Evolutionary conservation across 2,113 vertebrate species (phyloP), one percentile per base, ranked within the genome.

Genomic region (Antigone vipio): DNA sequence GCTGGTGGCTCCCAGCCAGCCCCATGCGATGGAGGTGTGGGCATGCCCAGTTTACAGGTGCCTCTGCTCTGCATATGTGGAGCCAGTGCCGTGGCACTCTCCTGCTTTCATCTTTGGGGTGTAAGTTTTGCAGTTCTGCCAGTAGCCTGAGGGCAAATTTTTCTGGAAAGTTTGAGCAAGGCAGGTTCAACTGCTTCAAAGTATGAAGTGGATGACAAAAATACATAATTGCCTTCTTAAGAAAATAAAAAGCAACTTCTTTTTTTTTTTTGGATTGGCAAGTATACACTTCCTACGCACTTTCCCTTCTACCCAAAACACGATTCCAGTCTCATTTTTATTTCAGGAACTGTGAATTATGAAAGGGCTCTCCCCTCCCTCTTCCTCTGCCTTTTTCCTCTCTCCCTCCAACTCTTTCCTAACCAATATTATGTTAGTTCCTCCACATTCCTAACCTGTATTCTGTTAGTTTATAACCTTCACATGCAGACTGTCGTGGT

Each of bases 301-400:
- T 87, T 79, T 94, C 62, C 83, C 52, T 94, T 96, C 95, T 84
- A 89, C 92, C 92, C 92, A 94, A 96, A 96, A 97, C 97, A 96
- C 58, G 68, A 95, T 87, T 94, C 94, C 95, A 97, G 58, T 91
- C 91, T 97, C 94, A 92, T 89, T 95, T 96, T 96, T 97, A 94
- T 97, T 97, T 97, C 83, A 78, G 77, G 86, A 89, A 62, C 24
- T 72, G 93, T 91, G 89, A 97, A 91, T 97, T 96, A 96, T 95
- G 89, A 94, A 95, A 97, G 83, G 94, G 69, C 45, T 96, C 94
- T 92, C 53, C 94, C 62, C 50, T 91, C 89, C 93, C 64, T 91
- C 40, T 91, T 63, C 64, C 89, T 89, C 92, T 94, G 92, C 93
- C 93, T 96, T 96, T 96, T 85, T 60, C 87, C 87, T 81, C 69